These are phyloP conservation scores for Pseudotriccus pelzelni DNA, from an alignment of 2,797 vertebrate genomes.

Conservation along the genomic window DNA sequence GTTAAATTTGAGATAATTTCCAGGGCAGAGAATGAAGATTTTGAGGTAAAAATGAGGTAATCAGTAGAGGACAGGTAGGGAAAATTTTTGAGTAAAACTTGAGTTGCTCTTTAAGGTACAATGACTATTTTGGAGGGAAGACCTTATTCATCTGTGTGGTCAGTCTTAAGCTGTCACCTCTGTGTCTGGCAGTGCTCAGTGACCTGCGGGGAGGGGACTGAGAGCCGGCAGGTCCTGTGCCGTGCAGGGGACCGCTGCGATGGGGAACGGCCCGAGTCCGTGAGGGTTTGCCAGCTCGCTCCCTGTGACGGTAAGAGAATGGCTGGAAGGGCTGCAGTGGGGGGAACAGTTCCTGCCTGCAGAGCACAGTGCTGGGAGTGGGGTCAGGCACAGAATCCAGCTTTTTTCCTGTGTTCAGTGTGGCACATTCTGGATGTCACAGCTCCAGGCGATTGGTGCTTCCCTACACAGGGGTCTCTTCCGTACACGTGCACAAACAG, in stretches of 20 bases:
- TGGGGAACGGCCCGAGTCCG: slow-evolving; percentile 84
- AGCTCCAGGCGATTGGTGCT: not conserved
- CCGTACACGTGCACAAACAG: not conserved
- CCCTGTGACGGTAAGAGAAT: slow-evolving; percentile 83
- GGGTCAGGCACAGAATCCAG: too few relatives aligned
- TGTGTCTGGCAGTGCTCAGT: slow-evolving; percentile 83
- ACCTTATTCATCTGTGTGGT: not conserved
- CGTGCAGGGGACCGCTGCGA: slow-evolving; percentile 85
- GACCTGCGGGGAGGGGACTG: slow-evolving; percentile 90
- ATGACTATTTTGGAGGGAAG: too few relatives aligned
- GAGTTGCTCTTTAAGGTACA: not conserved
- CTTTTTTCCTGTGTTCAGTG: not conserved
- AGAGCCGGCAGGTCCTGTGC: slow-evolving; percentile 86
- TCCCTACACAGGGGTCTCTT: fast-evolving
- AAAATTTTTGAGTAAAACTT: not conserved
- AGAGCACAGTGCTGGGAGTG: not conserved
- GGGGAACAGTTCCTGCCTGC: fast-evolving
- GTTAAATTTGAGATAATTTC: not conserved
- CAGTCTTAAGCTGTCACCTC: not conserved
- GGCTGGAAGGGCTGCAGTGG: fast-evolving
- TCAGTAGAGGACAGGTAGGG: too few relatives aligned
- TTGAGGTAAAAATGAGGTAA: too few relatives aligned
- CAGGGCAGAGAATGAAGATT: not conserved
- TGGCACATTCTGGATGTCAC: fast-evolving
- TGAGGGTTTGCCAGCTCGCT: slow-evolving; percentile 81